Conservation (phyloP, 2,113 vertebrate species). For the Passer montanus region DNA sequence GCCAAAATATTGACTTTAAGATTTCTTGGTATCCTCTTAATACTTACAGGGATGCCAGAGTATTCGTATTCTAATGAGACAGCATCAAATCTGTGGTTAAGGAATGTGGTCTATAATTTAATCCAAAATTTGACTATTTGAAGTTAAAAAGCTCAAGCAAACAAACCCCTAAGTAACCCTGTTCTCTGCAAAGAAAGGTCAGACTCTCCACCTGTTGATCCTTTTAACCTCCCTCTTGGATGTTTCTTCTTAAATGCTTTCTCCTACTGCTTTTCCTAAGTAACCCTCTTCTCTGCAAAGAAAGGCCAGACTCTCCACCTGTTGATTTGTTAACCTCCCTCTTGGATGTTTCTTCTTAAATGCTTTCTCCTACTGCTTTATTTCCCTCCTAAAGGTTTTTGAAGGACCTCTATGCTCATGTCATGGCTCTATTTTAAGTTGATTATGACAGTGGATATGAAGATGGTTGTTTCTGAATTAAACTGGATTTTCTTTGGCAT, state of each 20-base stretch:
- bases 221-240: neutral
- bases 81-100: neutral
- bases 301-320: neutral
- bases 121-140: neutral
- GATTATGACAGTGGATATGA: neutral
- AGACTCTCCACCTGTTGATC: rapidly evolving
- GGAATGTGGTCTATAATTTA: neutral
- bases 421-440: neutral
- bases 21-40: neutral
- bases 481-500: neutral
- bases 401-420: neutral
- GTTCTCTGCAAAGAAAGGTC: too few relatives aligned
- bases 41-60: neutral
- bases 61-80: neutral
- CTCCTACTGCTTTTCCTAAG: neutral
- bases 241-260: neutral
- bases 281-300: too few relatives aligned
- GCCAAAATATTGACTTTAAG: neutral
- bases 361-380: neutral
- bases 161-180: neutral
- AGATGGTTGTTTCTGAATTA: neutral
- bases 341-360: neutral
- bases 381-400: neutral
- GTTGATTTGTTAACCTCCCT: rapidly evolving
- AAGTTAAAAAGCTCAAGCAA: neutral